Conservation (phyloP, 2,888 invertebrate species). For the Electrophaes corylata region DNA sequence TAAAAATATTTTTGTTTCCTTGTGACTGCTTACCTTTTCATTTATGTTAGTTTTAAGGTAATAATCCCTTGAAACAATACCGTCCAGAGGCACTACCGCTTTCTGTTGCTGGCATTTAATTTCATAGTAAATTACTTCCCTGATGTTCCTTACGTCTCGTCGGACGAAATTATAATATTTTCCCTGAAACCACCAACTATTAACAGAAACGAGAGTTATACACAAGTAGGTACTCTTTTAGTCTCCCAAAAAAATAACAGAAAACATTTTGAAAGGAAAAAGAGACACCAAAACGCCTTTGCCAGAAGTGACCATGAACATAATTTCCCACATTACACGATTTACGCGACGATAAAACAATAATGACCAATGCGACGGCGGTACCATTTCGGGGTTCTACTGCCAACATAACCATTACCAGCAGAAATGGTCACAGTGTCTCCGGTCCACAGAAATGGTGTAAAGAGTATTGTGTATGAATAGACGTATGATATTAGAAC, state of each 20-base stretch:
- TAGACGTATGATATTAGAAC: too few species aligned
- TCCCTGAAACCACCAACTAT: neutral
- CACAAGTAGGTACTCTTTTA: too few species aligned
- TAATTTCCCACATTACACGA: conserved; percentile 16
- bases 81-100: conserved; percentile 15
- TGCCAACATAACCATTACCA: conserved; percentile 29
- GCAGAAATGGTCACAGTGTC: conserved; percentile 31
- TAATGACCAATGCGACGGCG: conserved; percentile 19
- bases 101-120: conserved; percentile 19
- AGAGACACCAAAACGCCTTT: neutral
- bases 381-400: conserved; percentile 21
- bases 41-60: neutral
- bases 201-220: neutral
- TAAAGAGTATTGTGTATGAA: neutral
- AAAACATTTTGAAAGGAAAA: neutral
- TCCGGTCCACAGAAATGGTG: neutral
- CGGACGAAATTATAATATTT: neutral
- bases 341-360: conserved; percentile 26
- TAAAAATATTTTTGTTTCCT: neutral
- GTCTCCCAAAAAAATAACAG: too few species aligned
- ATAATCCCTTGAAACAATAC: conserved; percentile 5
- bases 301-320: conserved; percentile 16
- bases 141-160: neutral
- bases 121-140: conserved; percentile 6
- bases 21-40: neutral